These are phyloP conservation scores for Glossophaga mutica DNA, from an alignment of 2,797 vertebrate species.

Conservation along the genomic window DNA sequence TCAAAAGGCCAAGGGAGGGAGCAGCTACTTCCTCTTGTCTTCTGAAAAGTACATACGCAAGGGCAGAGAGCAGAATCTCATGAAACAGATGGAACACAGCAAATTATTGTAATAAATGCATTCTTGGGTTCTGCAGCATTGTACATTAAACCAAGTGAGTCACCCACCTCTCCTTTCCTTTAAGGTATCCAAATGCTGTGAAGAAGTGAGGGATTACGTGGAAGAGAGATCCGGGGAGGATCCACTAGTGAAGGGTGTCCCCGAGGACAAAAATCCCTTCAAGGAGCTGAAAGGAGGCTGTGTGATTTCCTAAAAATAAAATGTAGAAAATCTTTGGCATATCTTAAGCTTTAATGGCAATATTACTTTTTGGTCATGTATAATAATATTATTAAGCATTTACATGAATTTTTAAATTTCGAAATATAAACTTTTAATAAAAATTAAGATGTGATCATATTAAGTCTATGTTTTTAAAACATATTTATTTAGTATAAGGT, in stretches of 20 bases:
- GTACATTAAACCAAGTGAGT: neutral
- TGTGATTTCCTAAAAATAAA: constrained; percentile 87
- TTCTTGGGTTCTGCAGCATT: neutral
- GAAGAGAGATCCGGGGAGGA: constrained; percentile 91
- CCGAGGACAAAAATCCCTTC: constrained; percentile 98
- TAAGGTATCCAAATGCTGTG: constrained; percentile 96
- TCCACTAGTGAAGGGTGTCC: constrained; percentile 92
- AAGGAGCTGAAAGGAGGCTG: constrained; percentile 98
- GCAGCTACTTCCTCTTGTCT: neutral
- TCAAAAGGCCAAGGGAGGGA: neutral
- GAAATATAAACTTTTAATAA: constrained; percentile 54
- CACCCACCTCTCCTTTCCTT: neutral
- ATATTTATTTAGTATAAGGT: neutral
- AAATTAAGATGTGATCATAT: neutral
- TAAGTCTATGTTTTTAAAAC: neutral
- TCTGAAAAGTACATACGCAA: neutral
- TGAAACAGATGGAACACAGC: neutral
- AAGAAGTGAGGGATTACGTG: constrained; percentile 94
- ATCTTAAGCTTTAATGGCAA: neutral
- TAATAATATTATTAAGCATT: neutral
- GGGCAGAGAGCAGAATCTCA: neutral
- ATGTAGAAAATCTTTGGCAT: neutral
- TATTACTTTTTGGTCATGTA: neutral
- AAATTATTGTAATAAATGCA: neutral
- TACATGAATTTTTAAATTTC: neutral